phyloP scores from a whole-genome alignment of 2,797 vertebrate species.

The Lithobates sylvaticus region DNA sequence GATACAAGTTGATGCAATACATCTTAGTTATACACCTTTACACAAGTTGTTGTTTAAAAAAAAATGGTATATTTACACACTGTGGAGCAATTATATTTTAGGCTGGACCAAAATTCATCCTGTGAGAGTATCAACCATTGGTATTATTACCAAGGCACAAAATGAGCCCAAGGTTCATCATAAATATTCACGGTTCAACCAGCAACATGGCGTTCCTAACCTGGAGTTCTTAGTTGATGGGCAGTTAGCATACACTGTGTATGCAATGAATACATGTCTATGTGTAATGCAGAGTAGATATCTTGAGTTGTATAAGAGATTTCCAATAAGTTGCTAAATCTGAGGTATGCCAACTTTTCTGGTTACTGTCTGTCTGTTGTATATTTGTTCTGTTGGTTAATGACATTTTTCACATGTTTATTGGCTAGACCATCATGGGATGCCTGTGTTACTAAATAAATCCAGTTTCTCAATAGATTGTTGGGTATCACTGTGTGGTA shows the following conservation, averaged over 20 bases:
- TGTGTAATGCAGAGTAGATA: slow-evolving; percentile 40
- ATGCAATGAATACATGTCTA: slow-evolving; percentile 16
- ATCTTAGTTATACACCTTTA: background rate
- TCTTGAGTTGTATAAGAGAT: slow-evolving; percentile 28
- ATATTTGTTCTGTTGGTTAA: slow-evolving; percentile 8
- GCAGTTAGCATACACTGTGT: slow-evolving; percentile 23
- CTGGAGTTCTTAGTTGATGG: background rate
- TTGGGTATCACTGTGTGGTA: slow-evolving; percentile 48
- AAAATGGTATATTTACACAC: background rate
- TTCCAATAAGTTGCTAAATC: slow-evolving; percentile 19
- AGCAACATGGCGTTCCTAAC: background rate
- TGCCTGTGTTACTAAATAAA: background rate
- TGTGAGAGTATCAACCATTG: background rate
- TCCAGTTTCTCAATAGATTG: slow-evolving; percentile 13
- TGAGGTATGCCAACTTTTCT: slow-evolving; percentile 18
- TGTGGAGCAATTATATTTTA: background rate
- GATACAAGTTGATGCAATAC: background rate
- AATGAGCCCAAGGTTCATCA: background rate
- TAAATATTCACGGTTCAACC: background rate
- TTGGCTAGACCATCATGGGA: background rate
- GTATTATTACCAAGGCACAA: background rate
- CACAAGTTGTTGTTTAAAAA: background rate
- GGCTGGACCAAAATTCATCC: background rate
- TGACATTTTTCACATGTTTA: background rate
- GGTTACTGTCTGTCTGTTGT: slow-evolving; percentile 31